Evolutionary conservation across 1,140 invertebrate genomes (phyloP).

Genomic region (Drosophila saltans): DNA sequence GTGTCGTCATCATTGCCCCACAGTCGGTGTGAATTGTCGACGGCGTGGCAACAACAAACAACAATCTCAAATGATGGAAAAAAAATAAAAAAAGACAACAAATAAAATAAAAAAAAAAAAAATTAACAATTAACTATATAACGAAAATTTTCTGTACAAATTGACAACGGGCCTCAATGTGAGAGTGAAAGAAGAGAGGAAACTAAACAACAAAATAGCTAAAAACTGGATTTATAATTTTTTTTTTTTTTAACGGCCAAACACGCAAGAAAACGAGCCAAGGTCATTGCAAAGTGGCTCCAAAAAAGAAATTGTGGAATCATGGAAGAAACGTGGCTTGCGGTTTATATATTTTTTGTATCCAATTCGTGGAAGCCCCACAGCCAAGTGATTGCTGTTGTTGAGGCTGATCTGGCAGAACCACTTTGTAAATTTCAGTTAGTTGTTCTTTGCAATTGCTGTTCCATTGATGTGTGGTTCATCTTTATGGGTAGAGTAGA

Average conservation of each 20-base stretch:
- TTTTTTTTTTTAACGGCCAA: too few species aligned
- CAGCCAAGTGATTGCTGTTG: constrained; percentile 32
- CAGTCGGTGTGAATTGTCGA: constrained; percentile 21
- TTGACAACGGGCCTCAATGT: constrained; percentile 54
- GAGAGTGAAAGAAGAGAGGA: constrained; percentile 76
- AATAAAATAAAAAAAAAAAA: constrained; percentile 14
- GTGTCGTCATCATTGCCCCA: constrained; percentile 60
- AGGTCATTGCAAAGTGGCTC: too few species aligned
- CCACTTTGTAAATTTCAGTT: constrained; percentile 56
- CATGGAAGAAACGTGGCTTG: constrained; percentile 27
- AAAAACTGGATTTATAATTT: constrained; percentile 75
- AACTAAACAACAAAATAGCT: constrained; percentile 34
- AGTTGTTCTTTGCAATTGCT: constrained; percentile 64
- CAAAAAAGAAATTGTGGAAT: constrained; percentile 68
- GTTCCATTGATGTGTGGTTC: constrained; percentile 30
- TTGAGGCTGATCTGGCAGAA: constrained; percentile 55
- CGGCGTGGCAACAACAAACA: constrained; percentile 68
- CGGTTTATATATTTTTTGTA: not conserved
- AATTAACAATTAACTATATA: constrained; percentile 70
- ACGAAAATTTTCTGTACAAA: constrained; percentile 76
- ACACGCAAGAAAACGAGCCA: too few species aligned
- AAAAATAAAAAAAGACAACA: constrained; percentile 52
- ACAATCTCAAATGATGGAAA: too few species aligned
- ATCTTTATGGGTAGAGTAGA: constrained; percentile 43
- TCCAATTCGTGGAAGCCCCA: constrained; percentile 43